A percentile compares a stretch with the other conserved stretches of the same genome.
Evolutionary conservation across 1,140 invertebrate species (phyloP).

Genomic region (Neodiprion virginianus): DNA sequence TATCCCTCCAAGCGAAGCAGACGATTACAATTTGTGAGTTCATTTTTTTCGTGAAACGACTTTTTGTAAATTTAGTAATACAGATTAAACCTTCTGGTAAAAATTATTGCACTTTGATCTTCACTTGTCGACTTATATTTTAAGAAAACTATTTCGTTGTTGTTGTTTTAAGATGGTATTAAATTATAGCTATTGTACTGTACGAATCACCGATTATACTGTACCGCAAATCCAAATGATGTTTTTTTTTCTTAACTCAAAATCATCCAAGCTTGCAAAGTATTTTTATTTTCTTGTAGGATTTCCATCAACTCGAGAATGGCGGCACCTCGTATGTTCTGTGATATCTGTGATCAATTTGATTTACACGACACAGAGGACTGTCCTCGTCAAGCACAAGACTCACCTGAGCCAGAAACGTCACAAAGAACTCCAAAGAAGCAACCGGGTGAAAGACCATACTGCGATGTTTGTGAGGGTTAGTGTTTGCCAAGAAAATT

Average conservation of each 20-base stretch:
- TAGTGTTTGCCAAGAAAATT: conserved; percentile 33
- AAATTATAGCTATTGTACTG: conserved; percentile 14
- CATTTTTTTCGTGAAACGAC: conserved; percentile 31
- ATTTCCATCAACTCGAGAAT: conserved; percentile 54
- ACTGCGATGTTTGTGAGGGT: conserved; percentile 95
- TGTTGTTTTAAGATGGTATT: neutral
- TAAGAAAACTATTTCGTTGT: no score
- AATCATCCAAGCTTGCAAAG: conserved; percentile 36
- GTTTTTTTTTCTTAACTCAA: no score
- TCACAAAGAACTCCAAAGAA: conserved; percentile 55
- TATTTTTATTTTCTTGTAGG: conserved; percentile 36
- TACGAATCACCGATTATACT: no score
- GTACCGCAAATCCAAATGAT: no score
- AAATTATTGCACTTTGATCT: no score
- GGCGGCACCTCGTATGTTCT: conserved; percentile 84
- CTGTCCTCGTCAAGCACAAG: conserved; percentile 85
- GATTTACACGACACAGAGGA: conserved; percentile 97
- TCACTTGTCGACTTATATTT: neutral
- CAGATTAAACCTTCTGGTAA: neutral
- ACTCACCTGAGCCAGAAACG: conserved; percentile 59
- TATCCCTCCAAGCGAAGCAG: conserved; percentile 65
- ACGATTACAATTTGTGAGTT: conserved; percentile 68
- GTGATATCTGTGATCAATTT: conserved; percentile 97
- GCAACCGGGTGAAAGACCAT: conserved; percentile 71
- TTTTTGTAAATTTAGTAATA: conserved; percentile 37